A percentile compares a stretch with the other conserved stretches of the same genome.
These are phyloP conservation scores for Cettia cetti DNA, from an alignment of 2,113 vertebrate species.

Conservation along the genomic window DNA sequence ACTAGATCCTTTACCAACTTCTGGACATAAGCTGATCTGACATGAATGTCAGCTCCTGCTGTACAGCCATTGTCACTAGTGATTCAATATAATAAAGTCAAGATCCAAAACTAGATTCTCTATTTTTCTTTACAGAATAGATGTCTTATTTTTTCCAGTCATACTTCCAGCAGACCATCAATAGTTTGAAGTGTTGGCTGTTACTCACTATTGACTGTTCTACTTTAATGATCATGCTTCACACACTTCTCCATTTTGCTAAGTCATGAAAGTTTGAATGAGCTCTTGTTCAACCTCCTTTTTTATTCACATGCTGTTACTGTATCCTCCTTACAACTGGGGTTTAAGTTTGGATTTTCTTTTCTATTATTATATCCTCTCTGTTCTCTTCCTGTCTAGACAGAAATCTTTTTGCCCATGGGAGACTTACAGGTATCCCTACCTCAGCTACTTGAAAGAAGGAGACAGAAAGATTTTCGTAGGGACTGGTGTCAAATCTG, in stretches of 20 bases:
- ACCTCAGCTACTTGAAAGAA: not conserved
- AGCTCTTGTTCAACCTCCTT: not conserved
- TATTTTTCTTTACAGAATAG: not conserved
- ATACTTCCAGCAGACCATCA: not conserved
- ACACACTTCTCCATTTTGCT: not conserved
- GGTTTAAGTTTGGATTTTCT: not conserved
- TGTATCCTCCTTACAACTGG: not conserved
- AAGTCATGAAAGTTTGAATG: not conserved
- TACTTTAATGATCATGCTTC: not conserved
- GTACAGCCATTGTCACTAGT: not conserved
- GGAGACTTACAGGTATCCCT: not conserved
- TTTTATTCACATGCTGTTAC: not conserved
- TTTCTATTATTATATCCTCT: not conserved
- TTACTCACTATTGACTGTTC: not conserved
- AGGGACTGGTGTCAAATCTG: not conserved
- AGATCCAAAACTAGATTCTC: not conserved
- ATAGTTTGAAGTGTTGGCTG: not conserved
- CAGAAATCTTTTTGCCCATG: not conserved
- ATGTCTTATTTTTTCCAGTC: not conserved
- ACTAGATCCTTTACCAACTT: not conserved
- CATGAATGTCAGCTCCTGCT: not conserved
- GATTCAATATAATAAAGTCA: not conserved
- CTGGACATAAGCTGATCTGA: not conserved
- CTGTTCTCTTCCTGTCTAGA: not conserved
- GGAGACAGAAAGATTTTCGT: not conserved